phyloP scores from a whole-genome alignment of 2,113 vertebrate species.

The Polypterus senegalus region DNA sequence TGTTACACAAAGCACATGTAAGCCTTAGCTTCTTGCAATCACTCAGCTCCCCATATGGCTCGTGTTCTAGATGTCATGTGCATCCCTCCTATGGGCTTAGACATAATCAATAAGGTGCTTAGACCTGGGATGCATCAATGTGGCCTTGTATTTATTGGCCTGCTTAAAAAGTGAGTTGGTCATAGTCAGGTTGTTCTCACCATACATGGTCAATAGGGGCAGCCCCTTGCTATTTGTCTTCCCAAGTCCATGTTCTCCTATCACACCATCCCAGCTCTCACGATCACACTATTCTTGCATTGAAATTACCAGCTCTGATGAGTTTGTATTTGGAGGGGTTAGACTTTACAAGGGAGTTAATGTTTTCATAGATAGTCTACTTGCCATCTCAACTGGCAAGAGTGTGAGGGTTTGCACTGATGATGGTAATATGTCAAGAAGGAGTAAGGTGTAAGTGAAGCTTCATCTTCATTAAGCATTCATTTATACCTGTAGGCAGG shows the following conservation, averaged over 20 bases:
- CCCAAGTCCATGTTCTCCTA: not conserved
- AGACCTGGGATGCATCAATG: conserved; percentile 1
- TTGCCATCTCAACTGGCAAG: not conserved
- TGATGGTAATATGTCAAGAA: not conserved
- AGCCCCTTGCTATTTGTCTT: not conserved
- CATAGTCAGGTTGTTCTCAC: not conserved
- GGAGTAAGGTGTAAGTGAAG: not conserved
- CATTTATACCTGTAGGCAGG: not conserved
- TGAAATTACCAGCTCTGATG: not conserved
- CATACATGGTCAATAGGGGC: not conserved
- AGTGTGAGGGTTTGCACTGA: not conserved
- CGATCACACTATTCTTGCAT: not conserved
- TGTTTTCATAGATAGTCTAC: not conserved
- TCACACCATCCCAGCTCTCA: not conserved
- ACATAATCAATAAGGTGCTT: not conserved
- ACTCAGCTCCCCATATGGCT: not conserved
- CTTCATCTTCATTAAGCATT: not conserved
- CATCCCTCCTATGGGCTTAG: not conserved
- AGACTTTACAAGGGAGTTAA: not conserved
- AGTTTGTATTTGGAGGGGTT: not conserved
- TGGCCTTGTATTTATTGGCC: not conserved
- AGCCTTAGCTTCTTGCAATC: not conserved
- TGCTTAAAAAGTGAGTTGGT: not conserved
- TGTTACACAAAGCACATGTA: not conserved
- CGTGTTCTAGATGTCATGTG: not conserved